Evolutionary conservation across 2,113 vertebrate species (phyloP).

Genomic region (Nematolebias whitei): DNA sequence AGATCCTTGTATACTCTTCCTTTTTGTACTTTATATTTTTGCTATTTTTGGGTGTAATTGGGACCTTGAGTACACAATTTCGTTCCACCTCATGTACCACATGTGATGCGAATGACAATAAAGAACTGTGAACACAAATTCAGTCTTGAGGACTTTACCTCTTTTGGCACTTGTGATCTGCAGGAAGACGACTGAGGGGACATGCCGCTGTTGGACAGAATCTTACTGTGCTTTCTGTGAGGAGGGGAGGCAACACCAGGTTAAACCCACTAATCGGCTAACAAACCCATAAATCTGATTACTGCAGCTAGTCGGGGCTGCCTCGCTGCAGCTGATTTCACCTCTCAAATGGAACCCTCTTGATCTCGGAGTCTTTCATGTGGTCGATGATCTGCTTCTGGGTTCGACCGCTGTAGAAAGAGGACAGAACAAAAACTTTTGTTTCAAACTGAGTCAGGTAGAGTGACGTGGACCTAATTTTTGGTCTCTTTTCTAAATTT

Average conservation of each 20-base stretch:
- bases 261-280: slow-evolving; percentile 11
- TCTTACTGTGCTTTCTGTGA: slow-evolving; percentile 93
- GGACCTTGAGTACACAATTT: too few species aligned
- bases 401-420: slow-evolving; percentile 87
- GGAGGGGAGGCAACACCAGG: slow-evolving; percentile 1
- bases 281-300: not conserved
- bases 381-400: slow-evolving; percentile 97
- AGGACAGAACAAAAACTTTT: not conserved
- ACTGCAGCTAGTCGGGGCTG: not conserved
- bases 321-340: slow-evolving; percentile 55
- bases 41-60: too few species aligned
- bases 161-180: slow-evolving; percentile 88
- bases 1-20: too few species aligned
- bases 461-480: not conserved
- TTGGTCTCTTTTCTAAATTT: too few species aligned
- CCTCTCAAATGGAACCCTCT: slow-evolving; percentile 96
- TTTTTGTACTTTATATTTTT: too few species aligned
- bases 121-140: too few species aligned
- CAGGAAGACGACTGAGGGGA: slow-evolving; percentile 81
- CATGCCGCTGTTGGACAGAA: slow-evolving; percentile 85
- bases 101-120: too few species aligned
- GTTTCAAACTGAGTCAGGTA: too few species aligned
- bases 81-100: too few species aligned
- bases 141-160: slow-evolving; percentile 83
- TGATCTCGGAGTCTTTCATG: slow-evolving; percentile 91